These are phyloP conservation scores for Myrmophylax atrothorax DNA, from an alignment of 2,113 vertebrate genomes.

Conservation along the genomic window DNA sequence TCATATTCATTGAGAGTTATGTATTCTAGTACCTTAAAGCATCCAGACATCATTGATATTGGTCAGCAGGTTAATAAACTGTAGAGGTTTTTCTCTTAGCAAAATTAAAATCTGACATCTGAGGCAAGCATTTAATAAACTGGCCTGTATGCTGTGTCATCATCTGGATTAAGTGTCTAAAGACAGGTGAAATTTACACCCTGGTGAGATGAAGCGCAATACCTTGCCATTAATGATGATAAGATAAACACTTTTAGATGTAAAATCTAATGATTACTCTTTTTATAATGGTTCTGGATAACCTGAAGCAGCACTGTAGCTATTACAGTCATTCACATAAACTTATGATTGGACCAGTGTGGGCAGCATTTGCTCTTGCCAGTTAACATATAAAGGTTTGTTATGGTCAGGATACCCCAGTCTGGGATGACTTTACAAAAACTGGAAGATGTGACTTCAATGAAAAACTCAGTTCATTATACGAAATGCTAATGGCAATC, in stretches of 20 bases:
- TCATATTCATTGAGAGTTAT: background rate
- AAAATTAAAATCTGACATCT: background rate
- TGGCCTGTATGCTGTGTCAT: background rate
- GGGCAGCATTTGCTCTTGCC: background rate
- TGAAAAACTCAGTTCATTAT: background rate
- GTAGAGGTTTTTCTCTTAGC: background rate
- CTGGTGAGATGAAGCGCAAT: background rate
- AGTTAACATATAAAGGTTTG: background rate
- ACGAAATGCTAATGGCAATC: background rate
- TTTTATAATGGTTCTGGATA: background rate
- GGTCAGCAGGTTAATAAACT: background rate
- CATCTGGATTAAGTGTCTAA: background rate
- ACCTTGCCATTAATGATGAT: background rate
- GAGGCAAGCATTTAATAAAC: background rate
- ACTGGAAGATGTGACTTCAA: background rate
- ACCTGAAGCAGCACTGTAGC: background rate
- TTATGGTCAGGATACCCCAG: background rate
- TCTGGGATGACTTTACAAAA: background rate
- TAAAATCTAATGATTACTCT: background rate
- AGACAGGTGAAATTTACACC: background rate
- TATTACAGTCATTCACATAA: background rate
- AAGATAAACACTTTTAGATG: background rate
- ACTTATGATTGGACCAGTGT: background rate
- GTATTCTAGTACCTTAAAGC: background rate
- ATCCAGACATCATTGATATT: background rate